Conservation (phyloP, 1,140 invertebrate genomes). For the Pogonognathellus flavescens region DNA sequence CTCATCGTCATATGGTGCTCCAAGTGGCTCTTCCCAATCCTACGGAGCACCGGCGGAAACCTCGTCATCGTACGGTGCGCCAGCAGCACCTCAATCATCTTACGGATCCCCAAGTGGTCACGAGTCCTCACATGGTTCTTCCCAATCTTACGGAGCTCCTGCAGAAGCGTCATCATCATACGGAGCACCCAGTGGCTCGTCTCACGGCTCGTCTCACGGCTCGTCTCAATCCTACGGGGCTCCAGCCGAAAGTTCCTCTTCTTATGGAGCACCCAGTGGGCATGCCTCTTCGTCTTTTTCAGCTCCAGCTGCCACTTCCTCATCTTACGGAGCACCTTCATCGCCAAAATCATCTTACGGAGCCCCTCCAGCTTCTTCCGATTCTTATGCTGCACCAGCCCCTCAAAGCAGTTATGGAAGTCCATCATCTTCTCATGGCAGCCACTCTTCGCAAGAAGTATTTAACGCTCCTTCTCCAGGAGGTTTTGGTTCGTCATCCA, state of each 20-base stretch:
- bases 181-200: no score
- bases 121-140: neutral
- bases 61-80: neutral
- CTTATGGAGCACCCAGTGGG: neutral
- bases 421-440: neutral
- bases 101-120: neutral
- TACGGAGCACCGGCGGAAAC: neutral
- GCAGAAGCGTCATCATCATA: neutral
- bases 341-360: neutral
- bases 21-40: no score
- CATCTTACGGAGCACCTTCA: neutral
- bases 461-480: neutral
- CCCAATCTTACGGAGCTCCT: neutral
- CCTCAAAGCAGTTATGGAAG: neutral
- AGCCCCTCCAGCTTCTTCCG: neutral
- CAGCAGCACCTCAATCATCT: neutral
- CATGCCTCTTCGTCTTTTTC: no score
- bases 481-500: neutral
- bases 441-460: neutral
- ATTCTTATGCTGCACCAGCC: neutral
- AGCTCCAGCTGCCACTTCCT: neutral
- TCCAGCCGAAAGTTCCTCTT: neutral
- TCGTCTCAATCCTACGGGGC: neutral
- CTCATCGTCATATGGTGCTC: neutral
- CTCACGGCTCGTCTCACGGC: no score